A percentile compares a stretch with the other conserved stretches of the same genome.
Evolutionary conservation across 2,113 vertebrate genomes (phyloP).

Genomic region (Myanophis thanlyinensis): DNA sequence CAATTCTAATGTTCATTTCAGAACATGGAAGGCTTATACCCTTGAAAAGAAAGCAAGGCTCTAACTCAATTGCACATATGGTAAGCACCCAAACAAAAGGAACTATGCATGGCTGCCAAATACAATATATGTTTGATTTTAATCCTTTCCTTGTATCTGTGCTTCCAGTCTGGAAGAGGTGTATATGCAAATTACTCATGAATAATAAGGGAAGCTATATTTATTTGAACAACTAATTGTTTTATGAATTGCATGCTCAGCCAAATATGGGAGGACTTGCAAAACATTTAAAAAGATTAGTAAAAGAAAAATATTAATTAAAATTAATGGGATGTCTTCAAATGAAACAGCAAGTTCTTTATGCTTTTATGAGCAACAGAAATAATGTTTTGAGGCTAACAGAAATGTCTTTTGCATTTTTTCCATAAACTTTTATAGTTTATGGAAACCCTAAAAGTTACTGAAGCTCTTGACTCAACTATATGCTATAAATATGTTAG

Average conservation of each 20-base stretch:
- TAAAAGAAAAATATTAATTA: background rate
- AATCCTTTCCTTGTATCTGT: background rate
- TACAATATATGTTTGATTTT: background rate
- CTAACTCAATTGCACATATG: background rate
- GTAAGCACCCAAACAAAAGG: background rate
- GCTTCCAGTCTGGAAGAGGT: background rate
- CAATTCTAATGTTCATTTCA: no score
- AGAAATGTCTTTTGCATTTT: background rate
- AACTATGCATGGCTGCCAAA: background rate
- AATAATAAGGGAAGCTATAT: background rate
- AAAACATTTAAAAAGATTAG: background rate
- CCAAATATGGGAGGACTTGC: background rate
- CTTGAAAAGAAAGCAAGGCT: background rate
- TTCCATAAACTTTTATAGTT: background rate
- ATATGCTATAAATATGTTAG: fast-evolving
- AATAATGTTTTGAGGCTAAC: constrained; percentile 1
- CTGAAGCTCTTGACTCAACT: constrained; percentile 10
- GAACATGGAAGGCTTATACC: background rate
- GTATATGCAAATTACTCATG: background rate
- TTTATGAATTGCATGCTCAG: background rate
- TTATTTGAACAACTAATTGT: fast-evolving
- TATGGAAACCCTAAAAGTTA: background rate
- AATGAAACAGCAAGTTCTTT: constrained; percentile 18
- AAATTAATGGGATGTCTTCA: background rate
- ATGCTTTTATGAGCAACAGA: background rate